These are phyloP conservation scores for Drosophila tsacasi DNA, from an alignment of 1,140 invertebrate genomes.

Conservation along the genomic window DNA sequence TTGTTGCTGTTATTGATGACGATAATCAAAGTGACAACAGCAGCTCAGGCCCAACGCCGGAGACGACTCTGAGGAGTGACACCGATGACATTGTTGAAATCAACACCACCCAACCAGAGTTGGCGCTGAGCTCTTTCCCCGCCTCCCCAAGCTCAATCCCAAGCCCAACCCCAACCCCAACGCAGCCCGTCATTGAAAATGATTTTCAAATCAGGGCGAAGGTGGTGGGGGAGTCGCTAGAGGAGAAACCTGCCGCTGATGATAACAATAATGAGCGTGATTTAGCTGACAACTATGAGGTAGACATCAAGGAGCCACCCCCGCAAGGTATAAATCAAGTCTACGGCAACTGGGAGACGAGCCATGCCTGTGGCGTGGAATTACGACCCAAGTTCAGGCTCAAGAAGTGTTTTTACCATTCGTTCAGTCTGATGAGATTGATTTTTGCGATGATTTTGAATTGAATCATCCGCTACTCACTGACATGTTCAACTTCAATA, in stretches of 20 bases:
- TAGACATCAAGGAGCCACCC: slow-evolving; percentile 39
- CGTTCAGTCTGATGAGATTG: background rate
- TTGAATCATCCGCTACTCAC: background rate
- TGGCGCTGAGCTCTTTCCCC: slow-evolving; percentile 10
- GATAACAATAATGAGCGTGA: slow-evolving; percentile 83
- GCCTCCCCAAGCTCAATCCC: background rate
- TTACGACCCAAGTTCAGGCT: slow-evolving; percentile 20
- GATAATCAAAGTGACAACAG: slow-evolving; percentile 83
- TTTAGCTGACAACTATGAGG: slow-evolving; percentile 80
- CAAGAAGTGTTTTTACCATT: slow-evolving; percentile 6
- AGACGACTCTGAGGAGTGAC: slow-evolving; percentile 52
- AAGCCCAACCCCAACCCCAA: background rate
- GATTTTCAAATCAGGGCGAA: slow-evolving; percentile 78
- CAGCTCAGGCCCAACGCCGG: slow-evolving; percentile 34
- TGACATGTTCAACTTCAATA: background rate
- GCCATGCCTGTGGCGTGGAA: slow-evolving; percentile 11
- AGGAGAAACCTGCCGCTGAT: slow-evolving; percentile 64
- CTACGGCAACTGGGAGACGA: slow-evolving; percentile 8
- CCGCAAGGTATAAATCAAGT: slow-evolving; percentile 64
- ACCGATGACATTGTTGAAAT: slow-evolving; percentile 82
- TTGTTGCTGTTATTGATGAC: slow-evolving; percentile 77
- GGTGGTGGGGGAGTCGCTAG: slow-evolving; percentile 6
- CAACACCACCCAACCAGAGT: slow-evolving; percentile 54
- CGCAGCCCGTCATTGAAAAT: slow-evolving; percentile 66
- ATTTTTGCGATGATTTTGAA: background rate